These are phyloP conservation scores for Scaptomyza pallida DNA, from an alignment of 1,140 invertebrate genomes.

Conservation along the genomic window DNA sequence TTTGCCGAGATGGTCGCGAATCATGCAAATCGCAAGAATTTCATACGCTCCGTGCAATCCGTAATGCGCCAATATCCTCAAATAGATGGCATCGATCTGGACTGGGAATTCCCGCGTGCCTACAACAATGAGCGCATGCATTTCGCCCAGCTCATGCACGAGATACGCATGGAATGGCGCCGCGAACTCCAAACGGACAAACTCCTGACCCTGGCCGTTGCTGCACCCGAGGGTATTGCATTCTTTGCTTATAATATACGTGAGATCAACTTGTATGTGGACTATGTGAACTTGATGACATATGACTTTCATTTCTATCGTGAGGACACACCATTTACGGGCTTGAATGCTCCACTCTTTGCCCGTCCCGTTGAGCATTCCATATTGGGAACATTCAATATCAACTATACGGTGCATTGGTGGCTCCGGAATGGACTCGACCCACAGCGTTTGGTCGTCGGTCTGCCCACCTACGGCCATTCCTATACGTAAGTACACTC, in stretches of 20 bases:
- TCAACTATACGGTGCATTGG: constrained; percentile 92
- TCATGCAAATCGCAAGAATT: constrained; percentile 88
- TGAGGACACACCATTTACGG: constrained; percentile 90
- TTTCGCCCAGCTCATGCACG: constrained; percentile 89
- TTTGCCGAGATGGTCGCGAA: constrained; percentile 89
- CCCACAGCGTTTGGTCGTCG: constrained; percentile 92
- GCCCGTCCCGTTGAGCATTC: constrained; percentile 86
- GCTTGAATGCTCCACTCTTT: constrained; percentile 92
- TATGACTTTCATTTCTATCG: constrained; percentile 95
- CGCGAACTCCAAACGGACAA: constrained; percentile 85
- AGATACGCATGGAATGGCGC: constrained; percentile 88
- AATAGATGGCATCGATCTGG: constrained; percentile 92
- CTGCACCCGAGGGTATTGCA: constrained; percentile 89
- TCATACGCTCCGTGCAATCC: constrained; percentile 88
- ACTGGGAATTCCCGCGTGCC: constrained; percentile 94
- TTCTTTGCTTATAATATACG: constrained; percentile 90
- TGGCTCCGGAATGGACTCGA: constrained; percentile 93
- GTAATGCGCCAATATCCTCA: constrained; percentile 86
- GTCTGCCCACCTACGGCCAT: constrained; percentile 95
- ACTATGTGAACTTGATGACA: constrained; percentile 94
- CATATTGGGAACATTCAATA: constrained; percentile 90
- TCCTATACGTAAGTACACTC: constrained; percentile 87
- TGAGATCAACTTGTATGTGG: constrained; percentile 91
- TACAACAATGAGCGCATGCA: constrained; percentile 87
- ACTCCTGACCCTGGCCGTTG: constrained; percentile 90